Evolutionary conservation across 2,797 vertebrate species (phyloP).

Genomic region (Tolypeutes matacus): DNA sequence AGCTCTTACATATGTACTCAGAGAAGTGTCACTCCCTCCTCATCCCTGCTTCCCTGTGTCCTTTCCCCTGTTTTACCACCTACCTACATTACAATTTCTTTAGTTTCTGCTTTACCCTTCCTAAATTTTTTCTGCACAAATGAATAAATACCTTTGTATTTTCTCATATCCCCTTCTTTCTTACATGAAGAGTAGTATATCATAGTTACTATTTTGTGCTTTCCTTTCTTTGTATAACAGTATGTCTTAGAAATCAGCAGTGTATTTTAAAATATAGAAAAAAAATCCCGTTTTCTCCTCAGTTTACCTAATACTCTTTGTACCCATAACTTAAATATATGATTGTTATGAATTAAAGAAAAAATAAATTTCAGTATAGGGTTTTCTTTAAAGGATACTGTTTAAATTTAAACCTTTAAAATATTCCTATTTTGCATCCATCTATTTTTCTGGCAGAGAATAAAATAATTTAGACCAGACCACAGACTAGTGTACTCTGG

Average conservation of each 20-base stretch:
- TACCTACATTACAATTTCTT: neutral
- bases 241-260: neutral
- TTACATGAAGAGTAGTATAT: neutral
- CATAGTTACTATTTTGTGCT: neutral
- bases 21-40: neutral
- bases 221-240: neutral
- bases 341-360: conserved; percentile 37
- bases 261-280: neutral
- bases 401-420: conserved; percentile 70
- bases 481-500: conserved; percentile 65
- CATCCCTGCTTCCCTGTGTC: neutral
- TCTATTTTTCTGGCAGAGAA: conserved; percentile 75
- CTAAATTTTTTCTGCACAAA: neutral
- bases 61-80: neutral
- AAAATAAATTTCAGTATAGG: conserved; percentile 42
- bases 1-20: neutral
- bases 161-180: neutral
- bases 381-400: conserved; percentile 50
- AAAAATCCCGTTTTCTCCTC: neutral
- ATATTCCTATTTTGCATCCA: conserved; percentile 65
- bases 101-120: neutral
- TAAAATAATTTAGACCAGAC: conserved; percentile 68
- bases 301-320: neutral
- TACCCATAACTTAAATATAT: conserved; percentile 19
- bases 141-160: neutral